Evolutionary conservation across 2,113 vertebrate genomes (phyloP), one percentile per base, ranked within the genome.

Genomic region (Poeciliopsis occidentalis): DNA sequence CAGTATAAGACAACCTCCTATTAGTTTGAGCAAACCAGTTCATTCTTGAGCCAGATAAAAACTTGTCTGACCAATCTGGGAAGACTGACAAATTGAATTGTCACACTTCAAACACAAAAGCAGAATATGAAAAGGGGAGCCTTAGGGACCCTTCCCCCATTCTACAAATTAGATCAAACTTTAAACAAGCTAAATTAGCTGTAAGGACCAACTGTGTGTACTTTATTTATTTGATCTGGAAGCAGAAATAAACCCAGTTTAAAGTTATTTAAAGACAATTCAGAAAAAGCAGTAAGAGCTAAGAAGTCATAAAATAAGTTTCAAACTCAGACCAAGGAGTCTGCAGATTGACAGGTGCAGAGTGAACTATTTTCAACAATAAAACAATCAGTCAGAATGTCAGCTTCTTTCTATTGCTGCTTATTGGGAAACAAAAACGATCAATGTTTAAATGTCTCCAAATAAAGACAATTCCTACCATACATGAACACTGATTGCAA

Each of bases 21-120:
- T 63, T 60, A 62, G 71, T 65, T 75, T 61, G 54, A 67, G 65
- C 60, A 78, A 79, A 87, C 72, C 69, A 71, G 39, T 69, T 70
- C 34, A 69, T 62, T 81, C 67, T 54, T 86, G 79, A 87, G 69
- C 71, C 44, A 62, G 39, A 85, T 63, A 73, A 74, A 79, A 88
- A 88, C 51, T 85, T 71, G 80, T 76, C 76, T 71, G 71, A 73
- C 71, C 30, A 63, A 44, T 71, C 63, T 75, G 69, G 11, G 12
- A 71, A 83, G 84, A 76, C 19, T 17, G 64, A 31, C 44, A 69
- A 71, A 65, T 29, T 88, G 71, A 90, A 89, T 79, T 79, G 83
- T 88, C 74, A 63, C 76, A 79, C 84, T 80, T 87, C 66, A 85
- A 79, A 79, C 64, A 88, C 83, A 86, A 84, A 79, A 76, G 81